Evolutionary conservation across 2,797 vertebrate species (phyloP), one percentile per base, ranked within the genome.

Genomic region (Balearica regulorum): DNA sequence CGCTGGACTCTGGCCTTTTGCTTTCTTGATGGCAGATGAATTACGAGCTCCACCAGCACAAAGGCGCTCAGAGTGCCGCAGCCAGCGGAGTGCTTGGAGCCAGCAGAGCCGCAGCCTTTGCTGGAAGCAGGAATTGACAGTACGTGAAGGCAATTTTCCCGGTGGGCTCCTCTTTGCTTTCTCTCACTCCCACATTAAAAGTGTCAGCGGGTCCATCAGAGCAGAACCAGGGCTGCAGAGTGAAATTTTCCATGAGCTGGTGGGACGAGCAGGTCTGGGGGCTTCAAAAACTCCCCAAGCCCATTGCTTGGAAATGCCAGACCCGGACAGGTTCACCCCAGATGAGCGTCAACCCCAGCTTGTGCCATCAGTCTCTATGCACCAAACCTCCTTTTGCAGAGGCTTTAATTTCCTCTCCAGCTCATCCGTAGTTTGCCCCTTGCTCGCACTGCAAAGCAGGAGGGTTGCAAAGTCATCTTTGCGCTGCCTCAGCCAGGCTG

Each of bases 261-360:
- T 4, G 10, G 31, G 58, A 20, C 1, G 7, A 79, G 51, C 16
- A 20, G 24, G 14, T 28, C 37, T 29, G 18, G 33, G 43, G 19
- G 16, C 29, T 88, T 81, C 41, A 20, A 8, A 69, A 84, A 13
- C 37, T 61, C 37, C 55, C 20, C 44, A 61, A 11, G 19, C 24
- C 51, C 33, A 7, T 82, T 21, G 6, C 29, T 22, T 78, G 71
- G 60, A 48, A 81, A 44, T 70, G 4, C 16, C 48, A 72, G 57
- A 57, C 43, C 25, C 0, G 2, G 18, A 13, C 0, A 3, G 22
- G 29, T 13, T 70, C 29, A 26, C 16, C 10, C 6, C 1, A 2
- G 15, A 60, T 28, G 19, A 41, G 25, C 11, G 43, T 48, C 24
- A 48, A 20, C 11, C 37, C 43, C 39, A 55, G 26, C 24, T 66